phyloP scores from a whole-genome alignment of 2,113 vertebrate genomes.

The Rattus norvegicus region DNA sequence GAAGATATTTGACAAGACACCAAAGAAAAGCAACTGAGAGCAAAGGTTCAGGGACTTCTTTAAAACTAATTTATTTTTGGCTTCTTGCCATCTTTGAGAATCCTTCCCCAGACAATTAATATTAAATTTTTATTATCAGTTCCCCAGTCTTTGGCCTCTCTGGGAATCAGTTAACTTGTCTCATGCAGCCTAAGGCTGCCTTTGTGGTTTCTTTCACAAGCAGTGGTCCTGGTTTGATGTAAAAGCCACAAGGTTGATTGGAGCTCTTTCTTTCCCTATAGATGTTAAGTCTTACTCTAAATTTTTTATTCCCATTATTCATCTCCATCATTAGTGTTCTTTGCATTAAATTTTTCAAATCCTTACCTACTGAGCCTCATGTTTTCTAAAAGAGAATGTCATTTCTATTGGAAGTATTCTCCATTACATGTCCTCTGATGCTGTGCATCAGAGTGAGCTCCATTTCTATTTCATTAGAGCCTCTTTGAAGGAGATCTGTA shows the following conservation, averaged over 20 bases:
- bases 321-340: conserved; percentile 54
- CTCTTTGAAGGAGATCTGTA: background rate
- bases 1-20: conserved; percentile 29
- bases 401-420: background rate
- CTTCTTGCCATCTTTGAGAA: conserved; percentile 66
- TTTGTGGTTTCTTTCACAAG: conserved; percentile 42
- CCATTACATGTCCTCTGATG: background rate
- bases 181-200: conserved; percentile 43
- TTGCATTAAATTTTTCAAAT: conserved; percentile 47
- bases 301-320: conserved; percentile 48
- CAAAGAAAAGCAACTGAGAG: conserved; percentile 37
- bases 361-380: background rate
- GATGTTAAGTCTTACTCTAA: conserved; percentile 46
- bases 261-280: conserved; percentile 8
- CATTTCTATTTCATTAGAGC: background rate
- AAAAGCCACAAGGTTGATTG: conserved; percentile 61
- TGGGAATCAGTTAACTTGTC: conserved; percentile 45
- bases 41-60: conserved; percentile 63
- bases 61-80: conserved; percentile 79
- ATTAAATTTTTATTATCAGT: conserved; percentile 69
- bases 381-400: background rate
- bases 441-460: background rate
- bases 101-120: conserved; percentile 73
- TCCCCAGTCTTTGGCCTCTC: conserved; percentile 10
- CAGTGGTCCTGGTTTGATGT: conserved; percentile 22